Evolutionary conservation across 2,797 vertebrate species (phyloP), one percentile per base, ranked within the genome.

Genomic region (Heliangelus exortis): DNA sequence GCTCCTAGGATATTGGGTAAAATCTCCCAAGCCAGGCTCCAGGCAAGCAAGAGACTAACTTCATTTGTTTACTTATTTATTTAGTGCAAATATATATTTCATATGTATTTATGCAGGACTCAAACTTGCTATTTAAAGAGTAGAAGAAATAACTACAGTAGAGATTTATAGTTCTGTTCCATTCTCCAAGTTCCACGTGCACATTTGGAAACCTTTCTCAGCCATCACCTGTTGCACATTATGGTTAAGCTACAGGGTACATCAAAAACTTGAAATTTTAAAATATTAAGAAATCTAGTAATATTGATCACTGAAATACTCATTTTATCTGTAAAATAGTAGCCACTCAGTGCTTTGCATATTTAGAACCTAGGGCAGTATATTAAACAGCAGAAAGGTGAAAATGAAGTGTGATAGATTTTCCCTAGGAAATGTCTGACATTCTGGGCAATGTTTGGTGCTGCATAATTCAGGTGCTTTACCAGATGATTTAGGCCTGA

Each of bases 201-300:
- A 11, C 7, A 16, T 79, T 82, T 71, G 39, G 50, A 92, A 78
- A 47, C 6, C 6, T 48, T 87, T 85, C 36, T 75, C 62, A 86
- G 47, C 15, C 62, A 8, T 50, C 12, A 9, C 0, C 0, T 57
- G 3, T 73, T 58, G 2, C 14, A 9, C 1, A 0, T 39, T 58
- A 1, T 23, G 25, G 66, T 25, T 76, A 51, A 39, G 4, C 26
- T 41, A 36, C 8, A 81, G 10, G 10, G 45, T 78, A 88, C 39
- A 33, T 73, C 39, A 34, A 84, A 72, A 86, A 50, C 6, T 69
- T 36, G 25, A 45, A 16, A 53, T 67, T 19, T 31, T 11, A 68
- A 65, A 76, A 47, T 4, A 15, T 19, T 53, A 62, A 72, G 7
- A 29, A 58, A 25, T n/a, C 1, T 12, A 58, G 25, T 54, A 28